These are phyloP conservation scores for Troides aeacus DNA, from an alignment of 2,888 invertebrate species.

Conservation along the genomic window DNA sequence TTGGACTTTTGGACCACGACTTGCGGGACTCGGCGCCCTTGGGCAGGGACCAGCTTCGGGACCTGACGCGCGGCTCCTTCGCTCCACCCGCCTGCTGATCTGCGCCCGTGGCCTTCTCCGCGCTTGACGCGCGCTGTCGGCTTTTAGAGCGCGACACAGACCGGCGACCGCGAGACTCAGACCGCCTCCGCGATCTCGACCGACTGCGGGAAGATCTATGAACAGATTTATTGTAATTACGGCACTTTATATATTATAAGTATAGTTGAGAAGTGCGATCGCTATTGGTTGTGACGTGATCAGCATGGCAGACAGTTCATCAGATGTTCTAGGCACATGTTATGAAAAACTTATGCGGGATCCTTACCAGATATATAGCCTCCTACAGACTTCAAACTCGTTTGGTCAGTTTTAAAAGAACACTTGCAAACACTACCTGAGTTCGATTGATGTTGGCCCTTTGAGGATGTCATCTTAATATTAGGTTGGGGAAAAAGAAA, in stretches of 20 bases:
- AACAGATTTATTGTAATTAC: not conserved
- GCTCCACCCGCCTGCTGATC: too few species aligned
- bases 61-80: slow-evolving; percentile 42
- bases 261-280: too few species aligned
- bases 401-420: too few species aligned
- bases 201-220: slow-evolving; percentile 60
- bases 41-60: slow-evolving; percentile 83
- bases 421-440: too few species aligned
- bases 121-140: slow-evolving; percentile 34
- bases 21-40: slow-evolving; percentile 67
- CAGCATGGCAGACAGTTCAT: too few species aligned
- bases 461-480: too few species aligned
- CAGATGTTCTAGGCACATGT: not conserved
- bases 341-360: not conserved
- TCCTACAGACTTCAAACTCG: too few species aligned
- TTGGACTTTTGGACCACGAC: slow-evolving; percentile 64
- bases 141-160: slow-evolving; percentile 42
- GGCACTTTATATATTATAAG: too few species aligned
- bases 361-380: too few species aligned
- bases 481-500: too few species aligned
- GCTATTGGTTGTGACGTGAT: too few species aligned
- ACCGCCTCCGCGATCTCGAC: slow-evolving; percentile 52
- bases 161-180: slow-evolving; percentile 47
- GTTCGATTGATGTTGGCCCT: too few species aligned
- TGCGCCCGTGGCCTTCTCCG: slow-evolving; percentile 15